These are phyloP conservation scores for Siniperca scherzeri DNA, from an alignment of 2,797 vertebrate species.

Conservation along the genomic window DNA sequence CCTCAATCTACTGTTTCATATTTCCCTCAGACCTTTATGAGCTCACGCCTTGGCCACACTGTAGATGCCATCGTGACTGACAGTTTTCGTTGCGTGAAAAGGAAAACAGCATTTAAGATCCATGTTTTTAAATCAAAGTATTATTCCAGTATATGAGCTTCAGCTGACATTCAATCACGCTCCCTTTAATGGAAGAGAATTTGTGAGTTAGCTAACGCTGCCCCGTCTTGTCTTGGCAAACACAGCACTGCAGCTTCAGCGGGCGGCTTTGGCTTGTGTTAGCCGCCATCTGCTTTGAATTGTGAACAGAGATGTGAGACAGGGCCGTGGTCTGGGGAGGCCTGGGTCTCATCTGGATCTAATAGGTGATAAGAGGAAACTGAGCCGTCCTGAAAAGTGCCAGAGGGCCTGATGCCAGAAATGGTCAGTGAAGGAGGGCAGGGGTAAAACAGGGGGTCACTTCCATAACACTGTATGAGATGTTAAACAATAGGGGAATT, in stretches of 20 bases:
- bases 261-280: constrained; percentile 44
- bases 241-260: constrained; percentile 36
- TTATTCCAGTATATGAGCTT: constrained; percentile 50
- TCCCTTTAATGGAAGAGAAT: constrained; percentile 67
- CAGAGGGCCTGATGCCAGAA: constrained; percentile 57
- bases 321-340: constrained; percentile 62
- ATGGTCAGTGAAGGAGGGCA: constrained; percentile 37
- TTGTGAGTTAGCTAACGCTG: constrained; percentile 48
- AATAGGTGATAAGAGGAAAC: constrained; percentile 81
- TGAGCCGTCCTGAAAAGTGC: constrained; percentile 70
- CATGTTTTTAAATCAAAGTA: constrained; percentile 62
- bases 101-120: constrained; percentile 54
- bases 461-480: constrained; percentile 27
- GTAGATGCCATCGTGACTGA: constrained; percentile 59
- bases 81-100: constrained; percentile 50
- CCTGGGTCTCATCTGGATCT: constrained; percentile 79
- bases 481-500: constrained; percentile 21
- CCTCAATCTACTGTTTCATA: constrained; percentile 61
- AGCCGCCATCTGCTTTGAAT: constrained; percentile 78
- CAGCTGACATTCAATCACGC: constrained; percentile 55
- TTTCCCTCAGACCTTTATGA: constrained; percentile 60
- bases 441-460: constrained; percentile 18
- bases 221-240: constrained; percentile 40
- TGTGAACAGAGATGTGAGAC: constrained; percentile 59
- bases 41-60: constrained; percentile 45